A percentile compares a stretch with the other conserved stretches of the same genome.
phyloP scores from a whole-genome alignment of 1,140 invertebrate genomes.

The Drosophila ananassae region DNA sequence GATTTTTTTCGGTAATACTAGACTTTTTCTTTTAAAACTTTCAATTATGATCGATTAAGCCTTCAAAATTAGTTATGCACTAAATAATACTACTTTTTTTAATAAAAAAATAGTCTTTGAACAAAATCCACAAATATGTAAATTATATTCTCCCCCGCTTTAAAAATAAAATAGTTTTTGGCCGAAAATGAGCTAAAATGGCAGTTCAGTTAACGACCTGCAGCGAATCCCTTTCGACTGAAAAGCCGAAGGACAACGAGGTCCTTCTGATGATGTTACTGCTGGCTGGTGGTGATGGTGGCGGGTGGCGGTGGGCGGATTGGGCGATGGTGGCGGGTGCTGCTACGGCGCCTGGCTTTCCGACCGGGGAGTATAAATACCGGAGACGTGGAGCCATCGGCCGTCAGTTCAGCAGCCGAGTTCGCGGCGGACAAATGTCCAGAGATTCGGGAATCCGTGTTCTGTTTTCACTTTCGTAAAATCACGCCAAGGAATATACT shows the following conservation, averaged over 20 bases:
- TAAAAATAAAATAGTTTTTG: neutral
- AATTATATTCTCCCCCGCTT: too few species aligned
- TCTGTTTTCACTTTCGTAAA: neutral
- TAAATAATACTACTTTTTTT: too few species aligned
- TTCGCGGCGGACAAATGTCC: constrained; percentile 62
- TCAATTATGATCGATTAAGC: too few species aligned
- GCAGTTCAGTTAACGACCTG: neutral
- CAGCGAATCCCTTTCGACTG: constrained; percentile 6
- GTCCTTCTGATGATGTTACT: neutral
- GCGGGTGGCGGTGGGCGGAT: neutral
- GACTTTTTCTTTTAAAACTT: too few species aligned
- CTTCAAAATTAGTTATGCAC: too few species aligned
- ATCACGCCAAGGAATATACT: neutral
- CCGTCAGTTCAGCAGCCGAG: constrained; percentile 73
- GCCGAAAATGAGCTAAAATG: neutral
- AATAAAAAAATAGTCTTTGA: too few species aligned
- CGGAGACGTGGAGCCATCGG: constrained; percentile 53
- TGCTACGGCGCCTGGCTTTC: constrained; percentile 9
- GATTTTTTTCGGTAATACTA: too few species aligned
- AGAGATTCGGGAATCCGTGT: neutral
- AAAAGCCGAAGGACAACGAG: constrained; percentile 7
- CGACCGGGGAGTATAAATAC: constrained; percentile 63
- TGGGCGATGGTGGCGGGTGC: constrained; percentile 5
- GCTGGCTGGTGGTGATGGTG: neutral
- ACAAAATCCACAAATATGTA: too few species aligned